Evolutionary conservation across 2,888 invertebrate species (phyloP), one percentile per base, ranked within the genome.

Genomic region (Cephonodes hylas): DNA sequence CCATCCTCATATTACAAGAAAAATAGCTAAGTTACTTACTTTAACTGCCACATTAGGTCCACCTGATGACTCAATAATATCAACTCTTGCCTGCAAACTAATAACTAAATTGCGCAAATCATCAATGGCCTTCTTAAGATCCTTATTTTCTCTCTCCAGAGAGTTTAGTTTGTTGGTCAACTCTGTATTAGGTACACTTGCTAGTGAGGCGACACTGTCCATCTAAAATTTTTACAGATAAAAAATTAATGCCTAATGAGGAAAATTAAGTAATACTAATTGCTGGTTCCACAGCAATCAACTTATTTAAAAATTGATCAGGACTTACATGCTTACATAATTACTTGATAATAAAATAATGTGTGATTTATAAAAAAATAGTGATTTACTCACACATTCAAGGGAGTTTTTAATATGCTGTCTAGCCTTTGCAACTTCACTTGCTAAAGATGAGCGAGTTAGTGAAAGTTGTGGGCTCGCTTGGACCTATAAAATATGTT

Each of bases 401-500:
- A 95, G 93, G 79, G 94, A 95, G 80, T 94, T 94, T 93, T 95
- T 96, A 93, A 97, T 96, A 90, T 96, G 96, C 91, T 96, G 96
- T 83, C 96, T 95, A 86, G 96, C 96, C 93, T 96, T 97, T 83
- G 96, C 96, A 84, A 97, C 96, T 94, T 97, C 96, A 86, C 94
- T 95, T 81, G 96, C 96, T 91, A 97, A 94, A 77, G 95, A 94
- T 80, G 94, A 94, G 85, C 93, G 88, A 78, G 85, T 80, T 79
- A 84, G 74, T 71, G 81, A 73, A 71, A 84, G 82, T 76, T 86
- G 82, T 70, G 81, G 75, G 27, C 53, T 53, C 67, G 77, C 81
- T 80, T 82, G 80, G 63, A 83, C 85, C 86, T 88, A 84, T 80
- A 85, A 87, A 74, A 63, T n/a, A n/a, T 59, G 23, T 58, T 15